Evolutionary conservation across 1,140 invertebrate genomes (phyloP), one percentile per base, ranked within the genome.

Genomic region (Cardiocondyla obscurior): DNA sequence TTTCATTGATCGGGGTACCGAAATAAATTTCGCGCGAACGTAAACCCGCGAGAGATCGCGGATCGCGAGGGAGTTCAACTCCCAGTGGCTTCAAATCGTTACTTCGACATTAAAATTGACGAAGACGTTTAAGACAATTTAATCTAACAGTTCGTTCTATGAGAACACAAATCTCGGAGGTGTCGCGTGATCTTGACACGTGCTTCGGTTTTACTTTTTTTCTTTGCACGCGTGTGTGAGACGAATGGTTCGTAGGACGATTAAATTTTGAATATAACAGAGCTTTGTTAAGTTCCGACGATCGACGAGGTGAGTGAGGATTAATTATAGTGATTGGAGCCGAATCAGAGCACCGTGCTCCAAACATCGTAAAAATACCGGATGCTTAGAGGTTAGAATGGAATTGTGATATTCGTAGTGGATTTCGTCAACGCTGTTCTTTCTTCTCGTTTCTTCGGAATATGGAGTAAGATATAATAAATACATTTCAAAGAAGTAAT

Each of bases 291-390:
- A 74, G 28, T 77, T 77, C 28, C 30, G 46, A 64, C 25, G 19
- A 64, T 67, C 46, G 19, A 69, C 49, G 74, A 79, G 62, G 74
- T 79, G 74, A 77, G 58, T 65, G 74, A 39, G 12, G 39, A 3
- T 28, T 67, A 64, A 64, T 64, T 33, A 39, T 49, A 53, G 62
- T 55, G 62, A 65, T 39, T 22, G 30, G 7, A 1, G 16, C 42
- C 19, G 42, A 42, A 42, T 3, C 8, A 46, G 19, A 46, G 3
- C 30, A 79, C 12, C 62, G 10, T 12, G 30, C 3, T 19, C 14
- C 10, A 7, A 33, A 79, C 53, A 42, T 77, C 22, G 16, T 28
- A 30, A 39, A 36, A 36, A 25, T 67, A 44, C 65, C 33, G 10
- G 1, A 39, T 19, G 16, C 28, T 39, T 8, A 28, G 16, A 16